Percentiles rank a stretch among this genome's conserved stretches.
Conservation (phyloP, 1,140 invertebrate genomes). For the Bombus pyrosoma region DNA sequence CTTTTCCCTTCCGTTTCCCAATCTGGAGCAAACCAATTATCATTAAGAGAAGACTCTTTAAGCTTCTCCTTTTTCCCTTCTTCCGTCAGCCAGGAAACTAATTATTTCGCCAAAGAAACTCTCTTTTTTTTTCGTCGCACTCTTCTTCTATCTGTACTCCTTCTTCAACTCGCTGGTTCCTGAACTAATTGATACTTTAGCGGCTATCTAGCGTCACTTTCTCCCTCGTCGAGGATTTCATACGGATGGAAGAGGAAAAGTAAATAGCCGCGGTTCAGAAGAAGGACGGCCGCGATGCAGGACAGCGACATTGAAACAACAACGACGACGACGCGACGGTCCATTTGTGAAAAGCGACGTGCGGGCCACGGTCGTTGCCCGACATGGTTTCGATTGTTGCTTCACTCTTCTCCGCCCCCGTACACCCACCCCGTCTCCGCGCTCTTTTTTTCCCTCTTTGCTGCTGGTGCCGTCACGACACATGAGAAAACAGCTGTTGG, state of each 20-base stretch:
- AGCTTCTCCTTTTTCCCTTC: background rate
- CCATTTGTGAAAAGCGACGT: slow-evolving; percentile 47
- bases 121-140: background rate
- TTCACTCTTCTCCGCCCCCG: slow-evolving; percentile 56
- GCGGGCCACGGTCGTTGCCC: slow-evolving; percentile 66
- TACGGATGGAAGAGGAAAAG: background rate
- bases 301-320: slow-evolving; percentile 66
- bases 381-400: slow-evolving; percentile 71
- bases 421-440: slow-evolving; percentile 35
- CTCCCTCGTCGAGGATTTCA: background rate
- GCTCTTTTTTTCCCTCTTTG: slow-evolving; percentile 56
- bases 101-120: slow-evolving; percentile 43
- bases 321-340: slow-evolving; percentile 56
- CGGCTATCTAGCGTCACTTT: background rate
- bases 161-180: background rate
- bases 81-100: slow-evolving; percentile 14
- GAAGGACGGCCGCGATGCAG: slow-evolving; percentile 43
- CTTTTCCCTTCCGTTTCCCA: background rate
- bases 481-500: slow-evolving; percentile 72
- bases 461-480: slow-evolving; percentile 57
- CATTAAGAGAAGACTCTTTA: slow-evolving; percentile 25
- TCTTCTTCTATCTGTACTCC: too few species aligned
- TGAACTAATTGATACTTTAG: slow-evolving; percentile 20
- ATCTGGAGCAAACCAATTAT: slow-evolving; percentile 36
- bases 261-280: background rate